Conservation (phyloP, 2,888 invertebrate species). For the Tridacna gigas region DNA sequence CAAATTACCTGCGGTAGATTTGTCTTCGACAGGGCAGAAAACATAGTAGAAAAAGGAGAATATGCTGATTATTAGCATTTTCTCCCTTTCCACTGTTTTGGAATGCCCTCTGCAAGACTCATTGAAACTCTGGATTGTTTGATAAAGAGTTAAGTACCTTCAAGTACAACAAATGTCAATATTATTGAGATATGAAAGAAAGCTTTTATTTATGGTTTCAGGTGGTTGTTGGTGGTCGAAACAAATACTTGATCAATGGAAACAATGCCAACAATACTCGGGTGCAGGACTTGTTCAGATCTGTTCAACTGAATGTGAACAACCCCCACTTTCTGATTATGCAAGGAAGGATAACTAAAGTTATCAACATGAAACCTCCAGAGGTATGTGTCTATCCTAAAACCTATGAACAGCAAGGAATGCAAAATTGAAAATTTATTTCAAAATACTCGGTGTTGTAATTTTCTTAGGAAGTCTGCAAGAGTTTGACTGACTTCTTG, state of each 20-base stretch:
- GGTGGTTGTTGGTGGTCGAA: conserved; percentile 90
- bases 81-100: too few species aligned
- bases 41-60: too few species aligned
- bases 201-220: conserved; percentile 78
- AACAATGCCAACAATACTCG: conserved; percentile 94
- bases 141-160: too few species aligned
- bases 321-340: conserved; percentile 99
- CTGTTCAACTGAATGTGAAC: conserved; percentile 98
- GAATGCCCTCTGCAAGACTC: too few species aligned
- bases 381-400: conserved; percentile 88
- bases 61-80: too few species aligned
- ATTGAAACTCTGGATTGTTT: too few species aligned
- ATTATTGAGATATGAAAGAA: too few species aligned
- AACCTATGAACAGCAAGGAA: background rate
- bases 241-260: conserved; percentile 97
- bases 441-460: background rate
- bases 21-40: too few species aligned
- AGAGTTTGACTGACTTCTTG: too few species aligned
- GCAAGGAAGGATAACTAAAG: conserved; percentile 99
- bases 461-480: too few species aligned
- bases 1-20: too few species aligned
- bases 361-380: conserved; percentile 98
- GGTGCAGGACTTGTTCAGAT: conserved; percentile 97
- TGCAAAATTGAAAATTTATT: background rate
- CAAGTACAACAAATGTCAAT: too few species aligned